Evolutionary conservation across 2,888 invertebrate genomes (phyloP).

Genomic region (Tineola bisselliella): DNA sequence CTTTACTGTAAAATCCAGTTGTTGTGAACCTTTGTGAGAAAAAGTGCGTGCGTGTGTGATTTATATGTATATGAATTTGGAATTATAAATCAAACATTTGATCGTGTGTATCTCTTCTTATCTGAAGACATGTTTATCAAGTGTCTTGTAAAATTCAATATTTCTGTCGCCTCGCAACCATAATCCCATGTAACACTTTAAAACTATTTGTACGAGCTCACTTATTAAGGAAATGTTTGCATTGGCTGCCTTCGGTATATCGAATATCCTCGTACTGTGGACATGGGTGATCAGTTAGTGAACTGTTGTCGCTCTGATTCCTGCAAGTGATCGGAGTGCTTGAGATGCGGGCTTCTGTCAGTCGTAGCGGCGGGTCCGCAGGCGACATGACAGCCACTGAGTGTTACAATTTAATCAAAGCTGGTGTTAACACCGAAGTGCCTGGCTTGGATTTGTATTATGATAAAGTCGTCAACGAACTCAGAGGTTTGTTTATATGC

Average conservation of each 20-base stretch:
- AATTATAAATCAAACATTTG: background rate
- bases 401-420: slow-evolving; percentile 61
- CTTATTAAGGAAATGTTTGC: slow-evolving; percentile 15
- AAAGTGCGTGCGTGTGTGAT: too few species aligned
- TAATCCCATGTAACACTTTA: too few species aligned
- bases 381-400: slow-evolving; percentile 62
- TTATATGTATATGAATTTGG: too few species aligned
- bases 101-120: background rate
- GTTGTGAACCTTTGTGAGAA: background rate
- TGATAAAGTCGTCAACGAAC: slow-evolving; percentile 67
- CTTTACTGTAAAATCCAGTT: slow-evolving; percentile 1
- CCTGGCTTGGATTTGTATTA: slow-evolving; percentile 66
- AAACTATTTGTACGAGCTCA: too few species aligned
- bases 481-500: slow-evolving; percentile 58
- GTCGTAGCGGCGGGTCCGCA: slow-evolving; percentile 20
- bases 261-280: slow-evolving; percentile 58
- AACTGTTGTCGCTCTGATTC: slow-evolving; percentile 63
- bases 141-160: background rate
- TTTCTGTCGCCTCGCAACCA: background rate
- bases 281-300: slow-evolving; percentile 27
- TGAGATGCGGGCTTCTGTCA: slow-evolving; percentile 7
- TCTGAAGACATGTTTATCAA: background rate
- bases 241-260: slow-evolving; percentile 55
- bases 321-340: slow-evolving; percentile 18
- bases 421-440: slow-evolving; percentile 59